Base-by-base conservation (phyloP, 2,113 vertebrate genomes). In the Clarias magur region DNA sequence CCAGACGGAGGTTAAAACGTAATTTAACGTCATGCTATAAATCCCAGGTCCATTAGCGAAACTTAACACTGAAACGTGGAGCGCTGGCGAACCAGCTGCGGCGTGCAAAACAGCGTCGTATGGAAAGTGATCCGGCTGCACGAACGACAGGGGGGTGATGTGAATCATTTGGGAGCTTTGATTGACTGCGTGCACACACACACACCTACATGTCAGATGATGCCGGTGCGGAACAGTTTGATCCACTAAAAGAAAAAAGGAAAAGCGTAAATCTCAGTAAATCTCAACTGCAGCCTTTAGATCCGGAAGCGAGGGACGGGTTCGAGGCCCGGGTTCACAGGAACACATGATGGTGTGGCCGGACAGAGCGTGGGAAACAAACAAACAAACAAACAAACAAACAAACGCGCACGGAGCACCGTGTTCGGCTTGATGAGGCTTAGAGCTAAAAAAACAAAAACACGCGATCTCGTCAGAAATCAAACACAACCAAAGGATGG, bases 31-130 rank as follows among this genome's bases (percentile, higher is more conserved):
- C 85, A 82, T 72, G 88, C 90, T 91, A 93, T 94, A 94, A 95
- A 94, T 94, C 93, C 91, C 87, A 30, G 87, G 87, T 91, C 91
- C 91, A 93, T 94, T 94, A 94, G 84, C 6, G 93, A 94, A 94
- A 96, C 91, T 89, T 63, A 83, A 95, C 89, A 91, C 91, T 73
- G 5, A 92, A 93, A 93, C 91, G 88, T 92, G 84, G 53, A n/a
- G 81, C 11, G 6, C 25, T 25, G 25, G 70, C 21, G 57, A 89
- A 68, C 12, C 84, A 68, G n/a, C 83, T 79, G 60, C 60, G 56
- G 67, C 10, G 34, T 25, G 82, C 53, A 27, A 56, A 86, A 84
- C 83, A 79, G 83, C 60, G 21, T 79, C 83, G 21, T 5, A 53
- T 23, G 25, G 63, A 80, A 53, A 87, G 78, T 6, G 85, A 90